Evolutionary conservation across 35 echinoderm and acorn worm genomes (phyloP), one percentile per base, ranked within the genome.

Genomic region (Stichopus chloronotus): DNA sequence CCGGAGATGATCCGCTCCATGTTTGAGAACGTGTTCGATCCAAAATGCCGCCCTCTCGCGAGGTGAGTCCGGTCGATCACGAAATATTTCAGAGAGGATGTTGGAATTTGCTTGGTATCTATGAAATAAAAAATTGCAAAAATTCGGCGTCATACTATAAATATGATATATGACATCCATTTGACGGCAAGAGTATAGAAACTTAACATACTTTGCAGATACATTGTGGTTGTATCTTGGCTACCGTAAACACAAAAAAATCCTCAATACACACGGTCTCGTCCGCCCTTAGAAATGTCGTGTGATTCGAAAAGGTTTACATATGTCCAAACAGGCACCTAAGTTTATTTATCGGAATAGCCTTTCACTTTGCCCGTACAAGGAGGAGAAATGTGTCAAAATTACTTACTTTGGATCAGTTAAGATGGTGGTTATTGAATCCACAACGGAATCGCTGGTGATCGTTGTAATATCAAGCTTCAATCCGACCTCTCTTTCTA

Each of bases 1-100:
- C 24, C 81, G 88, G 17, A 92, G 69, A 30, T 94, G 88, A 59
- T 71, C 68, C 0, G 83, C 94, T n/a, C 90, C 94, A 58, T 86
- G 68, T 74, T 86, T 84, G 55, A 94, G 61, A 16, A 94, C 65
- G 53, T 94, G 90, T 57, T 94, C 90, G 21, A 94, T 92, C 94
- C 94, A 94, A 79, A 86, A 94, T 25, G 90, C 90, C 16, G 90
- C 88, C 81, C 55, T 92, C 69, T 94, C 52, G 0, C 79, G 25
- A 22, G 94, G 94, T 8, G 63, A 57, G 89, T 79, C 59, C 14
- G 94, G 94, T 11, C 90, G 78, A 94, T 92, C 94, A 22, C 90
- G 59, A 57, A 86, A 92, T 79, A 94, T 94, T 7, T 10, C 81
- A 4, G 94, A 94, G 19, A 94, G 17, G 68, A 57, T 8, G 17